These are phyloP conservation scores for Stomatorhinus ivindoensis DNA, from an alignment of 2,113 vertebrate genomes.

Conservation along the genomic window DNA sequence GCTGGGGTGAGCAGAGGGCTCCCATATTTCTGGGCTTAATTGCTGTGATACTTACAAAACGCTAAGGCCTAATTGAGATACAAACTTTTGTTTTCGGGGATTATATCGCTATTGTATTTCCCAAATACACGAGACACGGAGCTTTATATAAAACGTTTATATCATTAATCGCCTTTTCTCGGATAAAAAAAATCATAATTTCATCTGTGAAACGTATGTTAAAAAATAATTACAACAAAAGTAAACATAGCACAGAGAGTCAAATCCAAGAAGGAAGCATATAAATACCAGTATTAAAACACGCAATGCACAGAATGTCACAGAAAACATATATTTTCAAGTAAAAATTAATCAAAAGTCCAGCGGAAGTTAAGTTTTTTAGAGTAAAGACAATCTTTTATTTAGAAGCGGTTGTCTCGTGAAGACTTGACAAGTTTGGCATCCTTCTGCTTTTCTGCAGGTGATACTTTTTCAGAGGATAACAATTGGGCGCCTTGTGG, in stretches of 20 bases:
- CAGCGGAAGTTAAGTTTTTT: neutral
- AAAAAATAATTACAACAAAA: neutral
- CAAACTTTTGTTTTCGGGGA: conserved; percentile 5
- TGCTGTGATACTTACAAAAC: conserved; percentile 1
- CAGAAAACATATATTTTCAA: neutral
- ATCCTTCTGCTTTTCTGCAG: neutral
- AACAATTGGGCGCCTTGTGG: neutral
- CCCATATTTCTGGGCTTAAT: neutral
- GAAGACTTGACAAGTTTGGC: conserved; percentile 2
- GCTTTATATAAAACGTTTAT: conserved; percentile 4
- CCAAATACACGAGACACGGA: neutral
- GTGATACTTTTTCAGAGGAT: neutral
- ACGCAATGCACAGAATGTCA: neutral
- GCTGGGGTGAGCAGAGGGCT: neutral
- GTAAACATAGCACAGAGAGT: neutral
- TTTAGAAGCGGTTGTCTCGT: neutral
- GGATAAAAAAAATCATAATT: neutral
- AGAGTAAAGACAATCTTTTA: neutral
- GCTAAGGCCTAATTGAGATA: neutral
- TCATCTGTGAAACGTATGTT: neutral
- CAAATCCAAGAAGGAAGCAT: neutral
- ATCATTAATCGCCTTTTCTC: neutral
- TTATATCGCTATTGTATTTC: conserved; percentile 4
- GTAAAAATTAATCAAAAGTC: conserved; percentile 2
- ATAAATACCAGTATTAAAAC: neutral